phyloP scores from a whole-genome alignment of 2,888 invertebrate genomes.

The Epinotia brunnichana region DNA sequence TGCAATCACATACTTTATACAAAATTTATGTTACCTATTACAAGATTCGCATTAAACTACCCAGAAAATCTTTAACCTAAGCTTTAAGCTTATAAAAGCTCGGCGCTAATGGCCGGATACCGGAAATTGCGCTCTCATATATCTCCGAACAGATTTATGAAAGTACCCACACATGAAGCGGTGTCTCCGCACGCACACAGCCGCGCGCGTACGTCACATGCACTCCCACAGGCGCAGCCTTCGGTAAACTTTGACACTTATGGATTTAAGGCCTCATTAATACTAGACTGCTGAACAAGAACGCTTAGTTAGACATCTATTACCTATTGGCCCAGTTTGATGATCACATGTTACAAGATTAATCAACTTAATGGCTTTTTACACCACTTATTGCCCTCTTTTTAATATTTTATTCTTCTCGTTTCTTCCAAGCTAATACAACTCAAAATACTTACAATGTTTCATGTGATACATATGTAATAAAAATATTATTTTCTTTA shows the following conservation, averaged over 20 bases:
- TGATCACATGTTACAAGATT: not conserved
- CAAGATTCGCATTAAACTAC: slow-evolving; percentile 84
- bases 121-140: slow-evolving; percentile 96
- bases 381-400: not conserved
- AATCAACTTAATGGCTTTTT: not conserved
- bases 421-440: not conserved
- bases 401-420: not conserved
- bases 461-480: not conserved
- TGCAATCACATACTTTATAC: slow-evolving; percentile 84
- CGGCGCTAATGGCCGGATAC: slow-evolving; percentile 93
- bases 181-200: slow-evolving; percentile 75
- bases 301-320: slow-evolving; percentile 44
- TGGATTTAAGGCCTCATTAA: slow-evolving; percentile 80
- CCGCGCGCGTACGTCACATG: slow-evolving; percentile 51
- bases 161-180: slow-evolving; percentile 87
- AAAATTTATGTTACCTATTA: slow-evolving; percentile 84
- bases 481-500: too few species aligned
- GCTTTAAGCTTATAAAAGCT: slow-evolving; percentile 87
- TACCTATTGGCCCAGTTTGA: not conserved
- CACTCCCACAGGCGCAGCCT: slow-evolving; percentile 56
- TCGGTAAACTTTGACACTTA: slow-evolving; percentile 78
- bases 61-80: slow-evolving; percentile 85
- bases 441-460: not conserved
- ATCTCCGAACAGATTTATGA: slow-evolving; percentile 95
- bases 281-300: slow-evolving; percentile 64